Conservation (phyloP, 2,888 invertebrate genomes). For the Apocheima hispidaria region DNA sequence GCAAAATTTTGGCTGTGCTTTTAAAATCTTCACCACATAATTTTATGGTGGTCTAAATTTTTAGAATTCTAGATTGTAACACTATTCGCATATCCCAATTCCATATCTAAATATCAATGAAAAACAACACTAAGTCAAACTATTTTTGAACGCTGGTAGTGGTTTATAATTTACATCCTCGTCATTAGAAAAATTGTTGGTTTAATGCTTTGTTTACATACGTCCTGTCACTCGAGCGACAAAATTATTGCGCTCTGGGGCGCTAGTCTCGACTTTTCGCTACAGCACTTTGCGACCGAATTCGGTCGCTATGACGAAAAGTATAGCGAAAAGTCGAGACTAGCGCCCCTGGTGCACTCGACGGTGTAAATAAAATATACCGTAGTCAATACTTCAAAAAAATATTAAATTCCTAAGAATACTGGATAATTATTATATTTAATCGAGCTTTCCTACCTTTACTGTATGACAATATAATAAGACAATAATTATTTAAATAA, state of each 20-base stretch:
- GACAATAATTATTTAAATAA: conserved; percentile 53
- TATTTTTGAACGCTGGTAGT: background rate
- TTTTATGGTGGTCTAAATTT: conserved; percentile 60
- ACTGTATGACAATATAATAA: conserved; percentile 69
- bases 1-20: conserved; percentile 82
- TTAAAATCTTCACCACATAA: conserved; percentile 60
- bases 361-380: background rate
- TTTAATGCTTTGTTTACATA: conserved; percentile 21
- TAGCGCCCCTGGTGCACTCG: background rate
- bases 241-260: background rate
- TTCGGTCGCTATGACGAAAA: no score
- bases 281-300: no score
- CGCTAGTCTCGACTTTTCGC: no score
- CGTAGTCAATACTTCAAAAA: background rate
- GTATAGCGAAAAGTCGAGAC: no score
- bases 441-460: conserved; percentile 79
- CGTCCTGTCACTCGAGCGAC: conserved; percentile 8
- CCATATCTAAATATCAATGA: conserved; percentile 61
- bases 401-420: conserved; percentile 15
- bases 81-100: conserved; percentile 63
- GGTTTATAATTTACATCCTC: conserved; percentile 16
- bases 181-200: conserved; percentile 2
- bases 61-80: conserved; percentile 43
- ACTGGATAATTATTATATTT: conserved; percentile 53
- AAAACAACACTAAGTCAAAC: conserved; percentile 21